These are phyloP conservation scores for Bombylius discolor DNA, from an alignment of 2,888 invertebrate species.

Conservation along the genomic window DNA sequence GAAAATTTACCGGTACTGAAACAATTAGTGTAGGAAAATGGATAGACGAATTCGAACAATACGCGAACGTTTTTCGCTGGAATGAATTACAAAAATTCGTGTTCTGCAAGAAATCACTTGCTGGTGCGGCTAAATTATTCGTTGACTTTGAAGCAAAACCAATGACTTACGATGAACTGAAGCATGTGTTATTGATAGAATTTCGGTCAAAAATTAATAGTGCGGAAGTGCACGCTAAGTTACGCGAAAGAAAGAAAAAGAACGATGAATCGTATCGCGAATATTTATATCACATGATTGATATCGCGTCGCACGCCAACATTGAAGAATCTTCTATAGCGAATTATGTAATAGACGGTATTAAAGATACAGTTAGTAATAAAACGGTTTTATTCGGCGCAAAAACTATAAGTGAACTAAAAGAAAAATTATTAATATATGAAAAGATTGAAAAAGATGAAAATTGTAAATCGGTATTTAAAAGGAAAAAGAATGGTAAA, in stretches of 20 bases:
- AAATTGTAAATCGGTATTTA: too few relatives aligned
- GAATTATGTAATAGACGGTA: conserved; percentile 9
- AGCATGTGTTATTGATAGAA: not conserved
- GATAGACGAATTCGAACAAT: conserved; percentile 5
- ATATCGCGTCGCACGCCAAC: conserved; percentile 6
- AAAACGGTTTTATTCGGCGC: conserved; percentile 8
- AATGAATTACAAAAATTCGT: conserved; percentile 4
- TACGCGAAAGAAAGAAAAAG: conserved; percentile 5
- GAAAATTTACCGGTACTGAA: conserved; percentile 3
- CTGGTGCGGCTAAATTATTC: conserved; percentile 3
- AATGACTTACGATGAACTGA: conserved; percentile 3
- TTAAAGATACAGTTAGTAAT: conserved; percentile 3
- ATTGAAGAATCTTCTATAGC: conserved; percentile 8
- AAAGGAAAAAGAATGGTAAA: too few relatives aligned
- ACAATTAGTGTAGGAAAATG: not conserved
- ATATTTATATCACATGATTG: conserved; percentile 9
- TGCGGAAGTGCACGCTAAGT: conserved; percentile 5
- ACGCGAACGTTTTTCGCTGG: conserved; percentile 4
- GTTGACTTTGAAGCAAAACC: conserved; percentile 7
- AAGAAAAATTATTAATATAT: conserved; percentile 4
- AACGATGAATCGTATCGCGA: conserved; percentile 4
- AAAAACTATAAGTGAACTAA: conserved; percentile 1
- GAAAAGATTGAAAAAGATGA: conserved; percentile 3
- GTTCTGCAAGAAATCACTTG: conserved; percentile 5
- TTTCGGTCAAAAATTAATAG: not conserved